These are phyloP conservation scores for Alentia gelatinosa DNA, from an alignment of 2,888 invertebrate genomes.

Conservation along the genomic window DNA sequence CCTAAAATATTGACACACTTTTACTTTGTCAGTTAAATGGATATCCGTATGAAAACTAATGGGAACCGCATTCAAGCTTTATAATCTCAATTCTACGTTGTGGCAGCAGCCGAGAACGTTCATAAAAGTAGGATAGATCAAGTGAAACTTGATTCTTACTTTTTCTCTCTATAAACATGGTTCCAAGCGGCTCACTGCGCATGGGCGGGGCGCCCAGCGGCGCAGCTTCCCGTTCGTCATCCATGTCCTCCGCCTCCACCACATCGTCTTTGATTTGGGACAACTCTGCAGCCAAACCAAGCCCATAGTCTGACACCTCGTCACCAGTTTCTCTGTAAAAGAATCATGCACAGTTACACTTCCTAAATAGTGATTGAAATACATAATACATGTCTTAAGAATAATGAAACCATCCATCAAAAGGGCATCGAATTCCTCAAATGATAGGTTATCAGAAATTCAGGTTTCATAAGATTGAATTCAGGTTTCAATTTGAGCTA, in stretches of 20 bases:
- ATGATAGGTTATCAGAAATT: neutral
- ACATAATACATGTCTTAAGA: neutral
- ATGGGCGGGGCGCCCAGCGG: constrained; percentile 47
- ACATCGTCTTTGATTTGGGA: constrained; percentile 62
- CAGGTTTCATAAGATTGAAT: too few species aligned
- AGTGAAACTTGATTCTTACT: constrained; percentile 61
- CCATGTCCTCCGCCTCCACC: constrained; percentile 55
- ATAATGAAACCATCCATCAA: neutral
- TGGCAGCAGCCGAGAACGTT: too few species aligned
- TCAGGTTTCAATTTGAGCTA: too few species aligned
- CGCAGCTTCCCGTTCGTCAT: constrained; percentile 24
- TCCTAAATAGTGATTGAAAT: neutral
- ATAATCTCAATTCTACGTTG: too few species aligned
- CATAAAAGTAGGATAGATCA: too few species aligned
- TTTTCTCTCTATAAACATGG: constrained; percentile 63
- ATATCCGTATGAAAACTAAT: too few species aligned
- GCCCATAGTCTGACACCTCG: neutral
- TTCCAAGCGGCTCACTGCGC: constrained; percentile 62
- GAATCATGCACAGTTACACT: neutral
- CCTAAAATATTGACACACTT: too few species aligned
- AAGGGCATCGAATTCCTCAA: neutral
- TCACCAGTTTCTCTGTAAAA: neutral
- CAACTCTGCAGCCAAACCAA: constrained; percentile 56
- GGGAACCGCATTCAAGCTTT: too few species aligned
- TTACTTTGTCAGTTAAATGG: too few species aligned